Conservation (phyloP, 2,888 invertebrate genomes). For the Pegoplata infirma region DNA sequence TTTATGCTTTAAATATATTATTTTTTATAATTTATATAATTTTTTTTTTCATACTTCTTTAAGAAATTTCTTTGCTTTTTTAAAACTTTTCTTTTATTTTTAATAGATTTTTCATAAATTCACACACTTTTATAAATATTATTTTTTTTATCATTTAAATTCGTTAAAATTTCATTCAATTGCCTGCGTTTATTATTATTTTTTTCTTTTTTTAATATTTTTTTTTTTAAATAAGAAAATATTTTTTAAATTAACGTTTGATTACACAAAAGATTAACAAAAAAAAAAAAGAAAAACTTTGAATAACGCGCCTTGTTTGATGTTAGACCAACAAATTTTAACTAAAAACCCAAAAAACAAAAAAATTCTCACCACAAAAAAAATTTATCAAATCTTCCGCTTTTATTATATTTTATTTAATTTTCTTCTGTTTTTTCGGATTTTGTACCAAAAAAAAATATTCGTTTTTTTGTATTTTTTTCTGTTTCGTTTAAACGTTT, state of each 20-base stretch:
- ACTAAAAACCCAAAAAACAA: constrained; percentile 45
- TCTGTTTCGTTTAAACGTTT: constrained; percentile 66
- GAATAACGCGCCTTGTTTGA: constrained; percentile 56
- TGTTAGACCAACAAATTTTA: constrained; percentile 54
- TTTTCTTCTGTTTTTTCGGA: constrained; percentile 24
- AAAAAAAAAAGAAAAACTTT: no score
- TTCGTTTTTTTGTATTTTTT: neutral
- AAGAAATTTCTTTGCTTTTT: neutral
- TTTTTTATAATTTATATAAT: neutral
- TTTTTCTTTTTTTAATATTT: constrained; percentile 34
- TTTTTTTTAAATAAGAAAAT: neutral
- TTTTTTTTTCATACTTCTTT: neutral
- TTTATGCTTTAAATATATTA: neutral
- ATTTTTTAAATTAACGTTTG: neutral
- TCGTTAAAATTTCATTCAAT: constrained; percentile 53
- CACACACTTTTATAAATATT: neutral
- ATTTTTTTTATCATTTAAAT: constrained; percentile 15
- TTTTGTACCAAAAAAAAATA: constrained; percentile 30
- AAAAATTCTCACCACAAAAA: constrained; percentile 33
- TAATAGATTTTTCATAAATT: neutral
- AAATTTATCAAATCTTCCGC: constrained; percentile 61
- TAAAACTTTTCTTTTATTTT: neutral
- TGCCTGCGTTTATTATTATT: constrained; percentile 50
- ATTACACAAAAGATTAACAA: constrained; percentile 22
- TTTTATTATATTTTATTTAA: constrained; percentile 38